phyloP scores from a whole-genome alignment of 2,888 invertebrate genomes.

The Exocentrus adspersus region DNA sequence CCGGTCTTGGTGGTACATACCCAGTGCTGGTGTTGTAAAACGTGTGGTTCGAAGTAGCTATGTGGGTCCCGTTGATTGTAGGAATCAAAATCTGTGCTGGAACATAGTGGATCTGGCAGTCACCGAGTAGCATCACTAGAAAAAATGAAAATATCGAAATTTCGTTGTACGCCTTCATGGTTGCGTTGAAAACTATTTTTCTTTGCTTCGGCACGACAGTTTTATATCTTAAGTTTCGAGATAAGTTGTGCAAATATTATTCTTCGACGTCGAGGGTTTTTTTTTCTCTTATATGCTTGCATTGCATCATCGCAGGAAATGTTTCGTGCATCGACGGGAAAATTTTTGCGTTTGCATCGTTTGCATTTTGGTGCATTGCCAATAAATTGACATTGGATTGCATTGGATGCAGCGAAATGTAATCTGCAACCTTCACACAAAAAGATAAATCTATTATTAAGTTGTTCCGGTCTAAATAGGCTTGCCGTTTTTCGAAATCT shows the following conservation, averaged over 20 bases:
- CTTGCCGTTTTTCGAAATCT: too few relatives aligned
- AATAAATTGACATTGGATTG: too few relatives aligned
- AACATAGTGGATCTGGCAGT: slow-evolving; percentile 47
- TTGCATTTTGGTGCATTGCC: too few relatives aligned
- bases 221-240: slow-evolving; percentile 12
- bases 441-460: too few relatives aligned
- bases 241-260: slow-evolving; percentile 27
- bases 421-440: too few relatives aligned
- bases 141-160: slow-evolving; percentile 16
- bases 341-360: too few relatives aligned
- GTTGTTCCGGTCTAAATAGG: too few relatives aligned
- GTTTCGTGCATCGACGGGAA: background rate
- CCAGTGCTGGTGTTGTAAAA: slow-evolving; percentile 2
- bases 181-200: background rate
- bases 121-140: too few relatives aligned
- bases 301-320: background rate
- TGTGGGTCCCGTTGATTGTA: slow-evolving; percentile 42
- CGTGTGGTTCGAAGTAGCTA: slow-evolving; percentile 27
- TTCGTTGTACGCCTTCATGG: slow-evolving; percentile 27
- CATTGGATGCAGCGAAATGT: too few relatives aligned
- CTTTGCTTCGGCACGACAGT: background rate
- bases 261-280: slow-evolving; percentile 3
- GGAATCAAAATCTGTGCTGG: slow-evolving; percentile 50
- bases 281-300: background rate
- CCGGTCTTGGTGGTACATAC: background rate